Conservation (phyloP, 2,888 invertebrate species). For the Liopterus haemorrhoidalis region DNA sequence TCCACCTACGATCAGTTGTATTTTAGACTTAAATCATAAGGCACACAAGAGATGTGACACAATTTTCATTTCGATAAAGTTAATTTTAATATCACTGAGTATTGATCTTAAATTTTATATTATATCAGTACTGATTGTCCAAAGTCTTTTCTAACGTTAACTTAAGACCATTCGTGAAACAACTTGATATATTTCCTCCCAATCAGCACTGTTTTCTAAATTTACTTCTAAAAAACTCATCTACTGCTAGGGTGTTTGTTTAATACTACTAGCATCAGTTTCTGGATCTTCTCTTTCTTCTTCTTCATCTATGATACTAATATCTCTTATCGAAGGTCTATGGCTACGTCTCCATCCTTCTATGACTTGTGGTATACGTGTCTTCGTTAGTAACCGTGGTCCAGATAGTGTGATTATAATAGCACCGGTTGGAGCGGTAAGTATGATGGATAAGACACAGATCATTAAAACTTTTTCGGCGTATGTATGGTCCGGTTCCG, state of each 20-base stretch:
- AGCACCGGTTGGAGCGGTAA: constrained; percentile 80
- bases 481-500: constrained; percentile 49
- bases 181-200: no score
- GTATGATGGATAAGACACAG: constrained; percentile 73
- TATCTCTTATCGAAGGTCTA: constrained; percentile 77
- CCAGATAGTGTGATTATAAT: constrained; percentile 76
- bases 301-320: constrained; percentile 79
- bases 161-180: no score
- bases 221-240: no score
- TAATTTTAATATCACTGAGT: no score
- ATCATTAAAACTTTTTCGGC: constrained; percentile 69
- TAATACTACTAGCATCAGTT: constrained; percentile 20
- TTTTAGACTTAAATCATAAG: no score
- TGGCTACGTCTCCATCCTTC: constrained; percentile 77
- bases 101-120: no score
- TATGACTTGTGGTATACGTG: constrained; percentile 61
- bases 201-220: no score
- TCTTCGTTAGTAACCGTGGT: constrained; percentile 70
- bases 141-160: no score
- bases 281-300: constrained; percentile 59
- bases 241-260: constrained; percentile 19
- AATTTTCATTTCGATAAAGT: no score
- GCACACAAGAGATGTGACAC: no score
- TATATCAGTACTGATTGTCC: no score
- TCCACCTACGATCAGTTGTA: no score